Evolutionary conservation across 2,888 invertebrate genomes (phyloP).

Genomic region (Digitonthophagus gazella): DNA sequence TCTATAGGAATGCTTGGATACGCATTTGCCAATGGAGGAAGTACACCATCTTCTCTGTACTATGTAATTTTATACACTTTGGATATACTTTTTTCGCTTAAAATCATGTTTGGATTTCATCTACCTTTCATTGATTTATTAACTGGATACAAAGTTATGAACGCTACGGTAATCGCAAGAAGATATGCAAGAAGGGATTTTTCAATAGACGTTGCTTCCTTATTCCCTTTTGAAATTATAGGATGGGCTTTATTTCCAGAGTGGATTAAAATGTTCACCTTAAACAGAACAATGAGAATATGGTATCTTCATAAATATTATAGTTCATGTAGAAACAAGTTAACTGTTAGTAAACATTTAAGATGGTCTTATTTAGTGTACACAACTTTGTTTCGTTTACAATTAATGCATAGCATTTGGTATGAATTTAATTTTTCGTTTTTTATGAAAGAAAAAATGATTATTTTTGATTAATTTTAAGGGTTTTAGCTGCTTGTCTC

Average conservation of each 20-base stretch:
- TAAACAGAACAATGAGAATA: constrained; percentile 22
- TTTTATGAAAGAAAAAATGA: background rate
- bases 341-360: constrained; percentile 22
- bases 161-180: constrained; percentile 15
- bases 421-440: constrained; percentile 5
- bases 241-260: background rate
- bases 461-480: background rate
- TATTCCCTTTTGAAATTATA: constrained; percentile 21
- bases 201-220: constrained; percentile 18
- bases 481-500: constrained; percentile 23
- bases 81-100: constrained; percentile 18
- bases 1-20: constrained; percentile 18
- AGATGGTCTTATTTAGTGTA: constrained; percentile 20
- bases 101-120: constrained; percentile 23
- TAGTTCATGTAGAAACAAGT: constrained; percentile 19
- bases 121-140: constrained; percentile 17
- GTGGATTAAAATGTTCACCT: constrained; percentile 12
- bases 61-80: constrained; percentile 12
- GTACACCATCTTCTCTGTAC: background rate
- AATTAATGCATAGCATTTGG: constrained; percentile 23
- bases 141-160: constrained; percentile 18
- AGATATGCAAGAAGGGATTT: constrained; percentile 21
- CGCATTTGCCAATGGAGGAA: background rate
- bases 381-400: constrained; percentile 21
- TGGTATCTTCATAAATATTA: constrained; percentile 21